Evolutionary conservation across 2,113 vertebrate genomes (phyloP), one percentile per base, ranked within the genome.

Genomic region (Crotalus horridus): DNA sequence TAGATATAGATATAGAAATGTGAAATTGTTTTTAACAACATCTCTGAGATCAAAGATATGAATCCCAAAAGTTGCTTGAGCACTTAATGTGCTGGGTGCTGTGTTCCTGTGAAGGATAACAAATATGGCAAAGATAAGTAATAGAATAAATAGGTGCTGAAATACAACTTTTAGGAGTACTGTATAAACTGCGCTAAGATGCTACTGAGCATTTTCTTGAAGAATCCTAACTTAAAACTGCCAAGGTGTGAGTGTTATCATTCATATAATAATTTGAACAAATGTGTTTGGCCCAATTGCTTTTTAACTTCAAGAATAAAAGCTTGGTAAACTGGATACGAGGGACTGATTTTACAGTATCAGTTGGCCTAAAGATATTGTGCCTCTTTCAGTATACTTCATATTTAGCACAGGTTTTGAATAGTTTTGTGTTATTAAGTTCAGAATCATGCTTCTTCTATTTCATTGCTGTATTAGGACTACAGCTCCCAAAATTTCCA

Each of bases 221-320:
- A 69, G 51, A 69, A 12, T 29, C 21, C 85, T 39, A 64, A 21
- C 46, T 3, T 69, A 53, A 88, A 12, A 53, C 29, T 43, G 90
- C n/a, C 6, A 24, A 51, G 61, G 13, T 46, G 8, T 90, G 11
- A 11, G 69, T 39, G 69, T 20, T 91, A 33, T 51, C 23, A 90
- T 93, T 88, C 93, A n/a, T 93, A 26, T 89, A 74, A 95, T 93
- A 94, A 58, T 51, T 81, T 94, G 61, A 90, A 12, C 55, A 21
- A 85, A 93, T 94, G 94, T 90, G 58, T 95, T 97, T 93, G 58
- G 39, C 17, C 59, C 24, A 48, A 87, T 91, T 91, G 53, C 56
- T 94, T 94, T 8, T 91, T 92, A 94, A 95, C 95, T 51, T 10
- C 54, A 93, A 95, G 93, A 94, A 95, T 85, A 13, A 46, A 8